Conservation (phyloP, 2,797 vertebrate species). For the Etheostoma nigrum region DNA sequence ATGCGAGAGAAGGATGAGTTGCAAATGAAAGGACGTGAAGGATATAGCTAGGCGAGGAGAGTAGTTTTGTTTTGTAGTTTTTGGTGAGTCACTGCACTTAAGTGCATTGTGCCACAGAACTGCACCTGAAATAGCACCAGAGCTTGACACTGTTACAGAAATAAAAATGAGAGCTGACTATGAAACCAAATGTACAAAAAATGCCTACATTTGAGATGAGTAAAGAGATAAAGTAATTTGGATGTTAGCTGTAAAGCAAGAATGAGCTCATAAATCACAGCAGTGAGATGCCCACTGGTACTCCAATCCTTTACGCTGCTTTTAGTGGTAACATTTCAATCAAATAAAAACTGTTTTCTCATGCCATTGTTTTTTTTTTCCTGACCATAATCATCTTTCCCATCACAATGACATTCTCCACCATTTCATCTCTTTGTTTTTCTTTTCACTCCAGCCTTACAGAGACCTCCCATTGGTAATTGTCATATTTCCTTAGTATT, state of each 20-base stretch:
- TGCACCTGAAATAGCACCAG: constrained; percentile 54
- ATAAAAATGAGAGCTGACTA: constrained; percentile 53
- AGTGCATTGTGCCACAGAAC: constrained; percentile 46
- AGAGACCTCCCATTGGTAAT: constrained; percentile 62
- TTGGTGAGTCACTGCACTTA: constrained; percentile 58
- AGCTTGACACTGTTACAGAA: constrained; percentile 43
- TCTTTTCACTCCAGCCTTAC: constrained; percentile 52
- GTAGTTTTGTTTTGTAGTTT: constrained; percentile 54
- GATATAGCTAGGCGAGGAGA: constrained; percentile 45
- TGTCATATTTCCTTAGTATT: constrained; percentile 66
- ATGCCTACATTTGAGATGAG: constrained; percentile 50
- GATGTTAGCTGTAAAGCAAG: constrained; percentile 70
- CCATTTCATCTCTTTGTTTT: constrained; percentile 63
- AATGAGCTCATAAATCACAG: constrained; percentile 81
- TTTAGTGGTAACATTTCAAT: constrained; percentile 46
- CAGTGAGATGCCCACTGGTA: constrained; percentile 59
- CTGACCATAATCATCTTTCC: constrained; percentile 58
- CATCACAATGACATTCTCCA: constrained; percentile 53
- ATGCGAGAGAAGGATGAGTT: constrained; percentile 39
- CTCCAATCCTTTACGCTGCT: constrained; percentile 46
- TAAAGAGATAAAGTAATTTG: constrained; percentile 72
- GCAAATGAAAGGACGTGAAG: constrained; percentile 43
- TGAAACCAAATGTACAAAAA: constrained; percentile 38
- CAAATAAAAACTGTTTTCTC: constrained; percentile 57
- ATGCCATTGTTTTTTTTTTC: constrained; percentile 37